Evolutionary conservation across 2,888 invertebrate genomes (phyloP), one percentile per base, ranked within the genome.

Genomic region (Ferrisia virgata): DNA sequence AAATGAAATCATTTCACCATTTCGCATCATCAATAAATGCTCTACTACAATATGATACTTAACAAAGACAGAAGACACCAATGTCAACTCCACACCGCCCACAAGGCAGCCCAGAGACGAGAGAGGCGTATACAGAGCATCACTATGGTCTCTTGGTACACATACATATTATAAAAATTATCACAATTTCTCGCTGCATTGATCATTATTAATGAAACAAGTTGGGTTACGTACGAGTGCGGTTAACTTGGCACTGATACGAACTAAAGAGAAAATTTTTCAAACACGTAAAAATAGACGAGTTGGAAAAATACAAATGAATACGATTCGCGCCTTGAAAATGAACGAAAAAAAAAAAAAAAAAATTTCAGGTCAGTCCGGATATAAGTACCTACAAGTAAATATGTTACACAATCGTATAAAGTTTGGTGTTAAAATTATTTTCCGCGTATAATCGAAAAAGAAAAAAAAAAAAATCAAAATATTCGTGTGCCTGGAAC

Each of bases 121-220:
- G n/a, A n/a, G n/a, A n/a, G n/a, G n/a, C n/a, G n/a, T n/a, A n/a
- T n/a, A n/a, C n/a, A n/a, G n/a, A n/a, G n/a, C n/a, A n/a, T n/a
- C n/a, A n/a, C n/a, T n/a, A n/a, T n/a, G n/a, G n/a, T n/a, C n/a
- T n/a, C n/a, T n/a, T n/a, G n/a, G n/a, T n/a, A n/a, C n/a, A n/a
- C n/a, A n/a, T n/a, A n/a, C n/a, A n/a, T n/a, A n/a, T n/a, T 72
- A 72, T 33, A 36, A 72, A 64, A 72, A 72, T 72, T 72, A 72
- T 33, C 15, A 33, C 72, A 72, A 72, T 72, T 72, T 72, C 33
- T 33, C 72, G 33, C 72, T 28, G 18, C 72, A 33, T 33, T 72
- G 72, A 72, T 72, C 72, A 33, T 72, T 33, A 72, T 72, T 72
- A 72, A 72, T 72, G 72, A 33, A 33, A 72, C 18, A 25, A 25